A percentile compares a stretch with the other conserved stretches of the same genome.
These are phyloP conservation scores for Lasaia peninsularis DNA, from an alignment of 1,140 invertebrate genomes.

Conservation along the genomic window DNA sequence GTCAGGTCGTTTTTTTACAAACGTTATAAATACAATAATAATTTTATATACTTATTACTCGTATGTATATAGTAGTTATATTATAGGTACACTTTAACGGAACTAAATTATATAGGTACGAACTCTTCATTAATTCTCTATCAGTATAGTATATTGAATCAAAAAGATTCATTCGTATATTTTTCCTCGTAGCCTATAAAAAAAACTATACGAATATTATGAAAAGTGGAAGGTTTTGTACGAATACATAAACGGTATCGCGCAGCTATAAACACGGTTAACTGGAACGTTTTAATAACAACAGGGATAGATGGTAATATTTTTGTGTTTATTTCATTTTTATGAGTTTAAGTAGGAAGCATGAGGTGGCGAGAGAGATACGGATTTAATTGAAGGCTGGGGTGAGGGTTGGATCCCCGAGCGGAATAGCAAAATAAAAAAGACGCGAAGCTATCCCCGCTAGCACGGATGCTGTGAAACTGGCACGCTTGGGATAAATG, in stretches of 20 bases:
- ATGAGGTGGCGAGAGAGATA: constrained; percentile 67
- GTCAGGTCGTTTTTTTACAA: no score
- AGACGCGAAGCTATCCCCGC: constrained; percentile 59
- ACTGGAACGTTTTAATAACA: constrained; percentile 52
- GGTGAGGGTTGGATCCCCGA: constrained; percentile 48
- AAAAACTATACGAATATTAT: background rate
- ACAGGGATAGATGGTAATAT: constrained; percentile 57
- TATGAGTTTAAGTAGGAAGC: constrained; percentile 73
- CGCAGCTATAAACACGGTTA: background rate
- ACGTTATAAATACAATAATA: no score
- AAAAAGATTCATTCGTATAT: no score
- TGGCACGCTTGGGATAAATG: constrained; percentile 74
- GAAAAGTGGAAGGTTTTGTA: background rate
- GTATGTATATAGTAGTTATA: no score
- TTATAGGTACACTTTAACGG: no score
- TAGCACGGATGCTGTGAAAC: constrained; percentile 73
- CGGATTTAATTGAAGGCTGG: constrained; percentile 72
- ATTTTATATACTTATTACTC: no score
- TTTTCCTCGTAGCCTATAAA: no score
- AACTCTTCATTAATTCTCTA: no score
- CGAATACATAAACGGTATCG: constrained; percentile 2
- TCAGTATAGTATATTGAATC: no score
- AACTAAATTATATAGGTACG: no score
- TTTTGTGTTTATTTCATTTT: constrained; percentile 74
- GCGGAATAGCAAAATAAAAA: constrained; percentile 68